A percentile compares a stretch with the other conserved stretches of the same genome.
phyloP scores from a whole-genome alignment of 2,888 invertebrate genomes.

The Mimachlamys varia region DNA sequence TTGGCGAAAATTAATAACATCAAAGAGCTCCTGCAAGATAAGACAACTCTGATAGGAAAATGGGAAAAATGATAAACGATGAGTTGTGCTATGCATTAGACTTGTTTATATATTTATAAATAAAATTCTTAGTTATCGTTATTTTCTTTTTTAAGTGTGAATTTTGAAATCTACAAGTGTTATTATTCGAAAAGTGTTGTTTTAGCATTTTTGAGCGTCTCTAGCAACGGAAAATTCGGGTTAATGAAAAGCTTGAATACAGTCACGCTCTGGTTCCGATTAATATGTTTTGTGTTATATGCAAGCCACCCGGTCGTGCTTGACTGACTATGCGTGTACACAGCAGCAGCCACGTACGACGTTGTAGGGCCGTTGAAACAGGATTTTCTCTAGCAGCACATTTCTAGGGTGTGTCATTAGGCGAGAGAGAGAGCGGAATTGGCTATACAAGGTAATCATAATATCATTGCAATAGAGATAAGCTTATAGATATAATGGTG shows the following conservation, averaged over 20 bases:
- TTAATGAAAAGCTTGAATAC: neutral
- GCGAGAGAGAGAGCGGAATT: neutral
- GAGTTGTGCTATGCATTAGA: too few relatives aligned
- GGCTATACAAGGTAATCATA: neutral
- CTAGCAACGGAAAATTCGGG: neutral
- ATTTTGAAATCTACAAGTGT: too few relatives aligned
- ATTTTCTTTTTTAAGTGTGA: too few relatives aligned
- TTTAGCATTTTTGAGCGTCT: neutral
- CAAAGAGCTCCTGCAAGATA: neutral
- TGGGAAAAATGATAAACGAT: too few relatives aligned
- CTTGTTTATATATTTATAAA: too few relatives aligned
- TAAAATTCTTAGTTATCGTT: too few relatives aligned
- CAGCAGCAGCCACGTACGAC: neutral
- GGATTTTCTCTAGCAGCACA: neutral
- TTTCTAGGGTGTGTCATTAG: neutral
- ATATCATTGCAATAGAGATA: too few relatives aligned
- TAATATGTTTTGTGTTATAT: neutral
- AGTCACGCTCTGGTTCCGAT: neutral
- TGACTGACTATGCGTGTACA: neutral
- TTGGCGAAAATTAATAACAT: neutral
- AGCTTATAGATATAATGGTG: too few relatives aligned
- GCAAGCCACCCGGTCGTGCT: neutral
- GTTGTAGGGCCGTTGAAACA: neutral
- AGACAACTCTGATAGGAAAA: neutral
- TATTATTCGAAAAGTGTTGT: too few relatives aligned